phyloP scores from a whole-genome alignment of 1,140 invertebrate species.

The Lysiphlebus fabarum region DNA sequence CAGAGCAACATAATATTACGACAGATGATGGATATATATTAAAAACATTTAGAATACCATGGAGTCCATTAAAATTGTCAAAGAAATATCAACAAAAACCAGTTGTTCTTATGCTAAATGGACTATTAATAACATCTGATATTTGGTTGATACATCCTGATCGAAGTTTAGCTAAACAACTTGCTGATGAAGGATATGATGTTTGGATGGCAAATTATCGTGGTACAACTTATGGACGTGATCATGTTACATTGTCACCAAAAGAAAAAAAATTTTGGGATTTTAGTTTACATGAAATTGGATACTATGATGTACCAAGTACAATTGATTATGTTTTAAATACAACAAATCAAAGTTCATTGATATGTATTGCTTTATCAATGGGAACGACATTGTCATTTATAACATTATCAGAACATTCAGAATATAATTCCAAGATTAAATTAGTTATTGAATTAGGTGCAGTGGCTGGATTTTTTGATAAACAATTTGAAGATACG shows the following conservation, averaged over 20 bases:
- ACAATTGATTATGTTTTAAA: constrained; percentile 60
- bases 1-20: constrained; percentile 63
- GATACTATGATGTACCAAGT: constrained; percentile 58
- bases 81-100: not conserved
- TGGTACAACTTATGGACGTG: constrained; percentile 63
- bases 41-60: constrained; percentile 68
- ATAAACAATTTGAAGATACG: not conserved
- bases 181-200: constrained; percentile 62
- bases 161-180: constrained; percentile 37
- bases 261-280: constrained; percentile 52
- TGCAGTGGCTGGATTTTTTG: constrained; percentile 46
- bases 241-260: constrained; percentile 44
- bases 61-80: constrained; percentile 29
- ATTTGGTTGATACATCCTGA: not conserved
- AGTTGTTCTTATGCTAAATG: not conserved
- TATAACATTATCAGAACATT: constrained; percentile 49
- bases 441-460: constrained; percentile 55
- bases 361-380: constrained; percentile 66
- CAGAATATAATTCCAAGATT: constrained; percentile 60
- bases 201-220: constrained; percentile 70
- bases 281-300: constrained; percentile 63
- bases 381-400: constrained; percentile 64
- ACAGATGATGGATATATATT: constrained; percentile 75
- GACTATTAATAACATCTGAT: not conserved
- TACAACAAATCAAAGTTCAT: constrained; percentile 49